A percentile compares a stretch with the other conserved stretches of the same genome.
Evolutionary conservation across 2,113 vertebrate species (phyloP).

Genomic region (Salvelinus alpinus): DNA sequence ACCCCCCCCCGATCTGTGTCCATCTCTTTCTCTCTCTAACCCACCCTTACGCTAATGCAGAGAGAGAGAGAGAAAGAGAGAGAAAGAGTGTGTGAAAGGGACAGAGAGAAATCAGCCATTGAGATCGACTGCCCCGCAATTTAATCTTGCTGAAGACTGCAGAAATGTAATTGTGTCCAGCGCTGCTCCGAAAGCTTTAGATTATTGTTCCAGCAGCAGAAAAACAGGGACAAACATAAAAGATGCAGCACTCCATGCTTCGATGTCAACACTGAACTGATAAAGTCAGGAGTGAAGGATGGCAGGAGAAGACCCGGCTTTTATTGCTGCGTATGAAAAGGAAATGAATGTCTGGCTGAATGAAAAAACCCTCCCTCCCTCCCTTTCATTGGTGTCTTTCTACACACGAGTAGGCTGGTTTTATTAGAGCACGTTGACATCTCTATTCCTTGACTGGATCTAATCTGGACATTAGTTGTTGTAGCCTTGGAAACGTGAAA

Average conservation of each 20-base stretch:
- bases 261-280: not conserved
- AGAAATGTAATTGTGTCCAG: conserved; percentile 44
- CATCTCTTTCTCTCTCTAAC: not conserved
- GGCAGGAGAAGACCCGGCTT: not conserved
- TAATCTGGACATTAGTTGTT: not conserved
- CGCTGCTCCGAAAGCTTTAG: conserved; percentile 32
- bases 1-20: not conserved
- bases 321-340: not conserved
- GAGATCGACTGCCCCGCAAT: conserved; percentile 24
- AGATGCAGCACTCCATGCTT: not conserved
- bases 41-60: not conserved
- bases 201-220: conserved; percentile 24
- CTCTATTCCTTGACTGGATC: not conserved
- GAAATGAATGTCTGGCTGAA: not conserved
- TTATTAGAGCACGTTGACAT: not conserved
- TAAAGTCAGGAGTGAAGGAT: not conserved
- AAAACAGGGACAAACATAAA: not conserved
- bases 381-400: not conserved
- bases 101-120: conserved; percentile 6
- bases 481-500: not conserved
- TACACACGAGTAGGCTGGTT: not conserved
- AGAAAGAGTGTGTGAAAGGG: not conserved
- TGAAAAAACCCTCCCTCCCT: not conserved
- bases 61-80: not conserved
- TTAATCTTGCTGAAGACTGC: conserved; percentile 55